phyloP scores from a whole-genome alignment of 1,140 invertebrate species.

The Portunus trituberculatus region DNA sequence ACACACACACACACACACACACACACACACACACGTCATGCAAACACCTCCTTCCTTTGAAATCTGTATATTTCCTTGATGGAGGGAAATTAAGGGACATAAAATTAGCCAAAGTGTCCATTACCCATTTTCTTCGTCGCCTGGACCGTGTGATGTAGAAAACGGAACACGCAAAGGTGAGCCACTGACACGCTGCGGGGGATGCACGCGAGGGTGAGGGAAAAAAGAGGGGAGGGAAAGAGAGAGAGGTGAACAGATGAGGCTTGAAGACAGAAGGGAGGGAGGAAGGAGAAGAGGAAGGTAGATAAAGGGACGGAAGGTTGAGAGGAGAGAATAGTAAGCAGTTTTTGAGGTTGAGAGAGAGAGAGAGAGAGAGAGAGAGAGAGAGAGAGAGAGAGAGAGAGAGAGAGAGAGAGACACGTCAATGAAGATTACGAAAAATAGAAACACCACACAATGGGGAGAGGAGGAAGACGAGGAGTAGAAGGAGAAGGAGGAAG shows the following conservation, averaged over 20 bases:
- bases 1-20: slow-evolving; percentile 7
- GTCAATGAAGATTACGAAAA: no score
- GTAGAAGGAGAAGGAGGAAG: background rate
- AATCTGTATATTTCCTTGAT: background rate
- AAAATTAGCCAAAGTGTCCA: background rate
- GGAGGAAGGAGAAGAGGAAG: background rate
- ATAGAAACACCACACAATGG: no score
- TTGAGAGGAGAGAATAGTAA: background rate
- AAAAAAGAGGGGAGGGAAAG: background rate
- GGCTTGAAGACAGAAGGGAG: background rate
- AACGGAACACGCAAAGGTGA: background rate
- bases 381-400: no score
- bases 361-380: no score
- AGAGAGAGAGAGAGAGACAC: background rate
- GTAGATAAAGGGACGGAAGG: background rate
- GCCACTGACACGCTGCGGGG: background rate
- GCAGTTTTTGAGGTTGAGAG: background rate
- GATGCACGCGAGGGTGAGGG: background rate
- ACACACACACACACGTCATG: background rate
- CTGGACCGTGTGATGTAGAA: background rate
- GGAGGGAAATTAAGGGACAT: background rate
- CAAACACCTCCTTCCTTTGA: background rate
- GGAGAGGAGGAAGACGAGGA: background rate
- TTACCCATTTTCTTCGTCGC: background rate
- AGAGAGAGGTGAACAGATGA: background rate